phyloP scores from a whole-genome alignment of 2,113 vertebrate genomes.

The Rhinolophus ferrumequinum region DNA sequence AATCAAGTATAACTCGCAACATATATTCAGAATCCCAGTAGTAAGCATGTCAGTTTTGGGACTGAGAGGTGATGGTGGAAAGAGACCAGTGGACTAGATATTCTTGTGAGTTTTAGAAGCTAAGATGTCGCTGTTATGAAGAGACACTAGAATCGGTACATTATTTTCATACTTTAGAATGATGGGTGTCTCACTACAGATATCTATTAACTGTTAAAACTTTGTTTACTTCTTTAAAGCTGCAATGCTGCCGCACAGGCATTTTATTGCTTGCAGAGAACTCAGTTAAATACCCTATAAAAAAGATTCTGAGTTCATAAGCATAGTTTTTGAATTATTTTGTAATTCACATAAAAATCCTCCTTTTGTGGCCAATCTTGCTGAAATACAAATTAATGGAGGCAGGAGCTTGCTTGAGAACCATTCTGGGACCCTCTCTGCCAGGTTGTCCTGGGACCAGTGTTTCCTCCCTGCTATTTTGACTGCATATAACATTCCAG shows the following conservation, averaged over 20 bases:
- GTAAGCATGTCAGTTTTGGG: neutral
- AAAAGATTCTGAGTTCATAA: neutral
- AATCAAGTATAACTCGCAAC: neutral
- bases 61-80: neutral
- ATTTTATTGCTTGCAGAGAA: neutral
- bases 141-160: neutral
- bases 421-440: neutral
- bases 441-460: neutral
- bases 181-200: neutral
- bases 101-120: neutral
- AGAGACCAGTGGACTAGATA: neutral
- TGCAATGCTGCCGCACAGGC: neutral
- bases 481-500: neutral
- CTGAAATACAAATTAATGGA: neutral
- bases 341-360: neutral
- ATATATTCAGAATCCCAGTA: neutral
- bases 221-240: neutral
- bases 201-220: neutral
- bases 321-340: neutral
- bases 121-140: neutral
- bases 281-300: neutral
- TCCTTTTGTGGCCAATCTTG: neutral
- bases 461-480: rapidly evolving
- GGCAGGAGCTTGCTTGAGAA: neutral
- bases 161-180: neutral